Conservation (phyloP, 1,140 invertebrate species). For the Brachionus paranguensis region DNA sequence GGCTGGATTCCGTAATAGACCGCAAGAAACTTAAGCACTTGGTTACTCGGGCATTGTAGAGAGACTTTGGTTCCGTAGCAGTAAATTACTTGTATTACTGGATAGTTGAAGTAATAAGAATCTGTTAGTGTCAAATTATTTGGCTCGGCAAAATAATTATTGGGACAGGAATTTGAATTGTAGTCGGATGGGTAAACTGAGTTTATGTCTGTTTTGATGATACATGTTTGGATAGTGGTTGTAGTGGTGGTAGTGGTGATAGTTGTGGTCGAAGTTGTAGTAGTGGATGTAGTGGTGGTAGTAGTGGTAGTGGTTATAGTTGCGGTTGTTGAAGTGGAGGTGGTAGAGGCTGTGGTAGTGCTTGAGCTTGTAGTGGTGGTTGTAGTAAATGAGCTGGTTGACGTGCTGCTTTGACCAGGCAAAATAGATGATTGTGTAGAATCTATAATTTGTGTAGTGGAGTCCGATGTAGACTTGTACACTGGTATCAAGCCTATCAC, state of each 20-base stretch:
- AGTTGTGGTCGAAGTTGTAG: neutral
- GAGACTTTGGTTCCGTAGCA: neutral
- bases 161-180: slow-evolving; percentile 18
- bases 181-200: slow-evolving; percentile 7
- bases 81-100: neutral
- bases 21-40: neutral
- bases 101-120: neutral
- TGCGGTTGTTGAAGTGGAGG: neutral
- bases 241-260: neutral
- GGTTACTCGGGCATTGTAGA: neutral
- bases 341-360: neutral
- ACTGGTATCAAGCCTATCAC: neutral
- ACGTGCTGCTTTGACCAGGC: neutral
- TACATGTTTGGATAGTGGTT: slow-evolving; percentile 29
- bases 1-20: slow-evolving; percentile 12
- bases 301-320: neutral
- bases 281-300: neutral
- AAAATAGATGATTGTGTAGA: neutral
- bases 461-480: neutral
- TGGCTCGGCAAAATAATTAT: neutral
- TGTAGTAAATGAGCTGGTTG: neutral
- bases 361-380: neutral
- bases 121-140: neutral
- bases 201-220: neutral
- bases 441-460: neutral